These are phyloP conservation scores for Sympetrum striolatum DNA, from an alignment of 2,888 invertebrate genomes.

Conservation along the genomic window DNA sequence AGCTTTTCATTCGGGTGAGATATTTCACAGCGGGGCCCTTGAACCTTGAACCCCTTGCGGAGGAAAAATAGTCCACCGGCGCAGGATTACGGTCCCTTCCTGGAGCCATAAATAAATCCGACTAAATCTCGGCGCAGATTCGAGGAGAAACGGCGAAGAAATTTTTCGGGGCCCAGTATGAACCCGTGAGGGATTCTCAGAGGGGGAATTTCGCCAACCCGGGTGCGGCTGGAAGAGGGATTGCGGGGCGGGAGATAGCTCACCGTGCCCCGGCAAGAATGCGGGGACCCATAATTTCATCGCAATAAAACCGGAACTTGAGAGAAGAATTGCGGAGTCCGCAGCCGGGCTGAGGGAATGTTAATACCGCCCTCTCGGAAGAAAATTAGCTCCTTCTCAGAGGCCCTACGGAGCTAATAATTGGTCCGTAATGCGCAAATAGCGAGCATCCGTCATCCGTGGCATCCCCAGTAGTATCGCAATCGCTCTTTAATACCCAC, in stretches of 20 bases:
- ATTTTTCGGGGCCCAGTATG: neutral
- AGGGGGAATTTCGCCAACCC: neutral
- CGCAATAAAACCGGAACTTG: conserved; percentile 29
- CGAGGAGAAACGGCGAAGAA: neutral
- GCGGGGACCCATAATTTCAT: conserved; percentile 39
- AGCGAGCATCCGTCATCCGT: neutral
- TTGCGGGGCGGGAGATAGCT: neutral
- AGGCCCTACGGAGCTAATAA: neutral
- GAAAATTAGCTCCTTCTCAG: neutral
- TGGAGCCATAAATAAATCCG: conserved; percentile 4
- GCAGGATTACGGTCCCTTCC: neutral
- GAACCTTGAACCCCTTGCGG: neutral
- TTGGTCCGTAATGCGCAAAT: conserved; percentile 3
- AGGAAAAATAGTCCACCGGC: neutral
- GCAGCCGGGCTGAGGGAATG: neutral
- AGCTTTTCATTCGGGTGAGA: neutral
- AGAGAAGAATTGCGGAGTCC: neutral
- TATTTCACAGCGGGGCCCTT: neutral
- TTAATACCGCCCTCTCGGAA: neutral
- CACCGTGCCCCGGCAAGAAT: neutral
- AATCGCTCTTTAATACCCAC: too few species aligned
- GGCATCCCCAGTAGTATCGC: neutral
- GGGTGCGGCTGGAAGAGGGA: neutral
- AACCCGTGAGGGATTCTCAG: neutral
- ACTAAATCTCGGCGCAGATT: neutral